These are phyloP conservation scores for Drosophila aff. DNA, from an alignment of 1,140 invertebrate species.

Conservation along the genomic window DNA sequence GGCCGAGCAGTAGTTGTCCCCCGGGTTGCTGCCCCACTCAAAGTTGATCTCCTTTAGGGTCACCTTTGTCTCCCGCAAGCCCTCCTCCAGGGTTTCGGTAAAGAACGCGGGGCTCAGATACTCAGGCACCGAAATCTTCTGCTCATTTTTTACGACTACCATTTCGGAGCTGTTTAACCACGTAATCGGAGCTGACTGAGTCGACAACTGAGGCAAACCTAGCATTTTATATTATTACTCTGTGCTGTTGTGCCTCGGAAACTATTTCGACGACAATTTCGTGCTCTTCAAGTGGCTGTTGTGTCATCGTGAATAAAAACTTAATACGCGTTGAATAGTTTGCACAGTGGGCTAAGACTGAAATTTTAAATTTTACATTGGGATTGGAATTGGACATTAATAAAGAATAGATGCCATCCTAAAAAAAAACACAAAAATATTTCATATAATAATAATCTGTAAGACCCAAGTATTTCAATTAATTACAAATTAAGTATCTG, in stretches of 20 bases:
- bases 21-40: conserved; percentile 77
- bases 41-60: conserved; percentile 65
- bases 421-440: not conserved
- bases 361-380: not conserved
- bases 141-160: conserved; percentile 63
- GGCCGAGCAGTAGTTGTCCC: conserved; percentile 79
- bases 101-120: conserved; percentile 72
- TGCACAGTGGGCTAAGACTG: conserved; percentile 17
- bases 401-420: not conserved
- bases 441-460: not conserved
- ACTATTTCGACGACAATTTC: conserved; percentile 11
- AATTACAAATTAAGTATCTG: not conserved
- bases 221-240: conserved; percentile 34
- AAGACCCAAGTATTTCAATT: not conserved
- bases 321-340: conserved; percentile 6
- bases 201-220: not conserved
- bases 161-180: conserved; percentile 28
- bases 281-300: conserved; percentile 25
- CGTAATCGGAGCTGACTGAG: conserved; percentile 19
- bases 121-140: conserved; percentile 68
- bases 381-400: no score
- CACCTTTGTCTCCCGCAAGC: conserved; percentile 63
- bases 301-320: conserved; percentile 46
- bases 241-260: conserved; percentile 5
- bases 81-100: conserved; percentile 69